These are phyloP conservation scores for Rhagonycha fulva DNA, from an alignment of 2,888 invertebrate genomes.

Conservation along the genomic window DNA sequence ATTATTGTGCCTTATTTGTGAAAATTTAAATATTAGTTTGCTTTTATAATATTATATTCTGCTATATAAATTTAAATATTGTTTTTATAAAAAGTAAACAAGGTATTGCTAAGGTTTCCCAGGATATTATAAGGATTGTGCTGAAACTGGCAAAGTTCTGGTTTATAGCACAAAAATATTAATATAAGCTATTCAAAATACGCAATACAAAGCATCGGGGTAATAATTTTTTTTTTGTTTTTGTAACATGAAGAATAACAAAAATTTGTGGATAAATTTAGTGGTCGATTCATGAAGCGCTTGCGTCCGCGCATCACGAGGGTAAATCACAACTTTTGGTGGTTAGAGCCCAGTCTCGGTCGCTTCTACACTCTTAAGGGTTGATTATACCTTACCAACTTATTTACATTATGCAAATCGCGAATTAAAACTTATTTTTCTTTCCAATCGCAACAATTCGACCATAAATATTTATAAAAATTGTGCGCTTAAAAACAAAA, in stretches of 20 bases:
- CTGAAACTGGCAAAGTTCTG: not conserved
- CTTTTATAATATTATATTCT: not conserved
- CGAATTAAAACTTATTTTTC: conserved; percentile 10
- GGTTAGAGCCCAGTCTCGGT: conserved; percentile 37
- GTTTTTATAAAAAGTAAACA: not conserved
- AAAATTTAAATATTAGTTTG: not conserved
- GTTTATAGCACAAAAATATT: not conserved
- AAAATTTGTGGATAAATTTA: conserved; percentile 13
- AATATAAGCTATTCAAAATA: not conserved
- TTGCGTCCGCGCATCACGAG: conserved; percentile 36
- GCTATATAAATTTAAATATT: not conserved
- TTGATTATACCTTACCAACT: conserved; percentile 26
- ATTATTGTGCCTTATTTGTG: not conserved
- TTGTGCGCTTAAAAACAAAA: not conserved
- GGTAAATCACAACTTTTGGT: conserved; percentile 40
- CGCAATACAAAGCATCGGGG: not conserved
- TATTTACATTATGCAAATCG: conserved; percentile 32
- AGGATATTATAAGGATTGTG: not conserved
- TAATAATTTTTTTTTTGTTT: not conserved
- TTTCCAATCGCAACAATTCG: not conserved
- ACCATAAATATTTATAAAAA: not conserved
- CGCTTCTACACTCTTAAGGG: conserved; percentile 35
- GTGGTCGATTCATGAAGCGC: conserved; percentile 31
- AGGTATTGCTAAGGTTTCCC: not conserved
- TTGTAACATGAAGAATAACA: conserved; percentile 8